Evolutionary conservation across 2,113 vertebrate species (phyloP), one percentile per base, ranked within the genome.

Genomic region (Perca schrenkii): DNA sequence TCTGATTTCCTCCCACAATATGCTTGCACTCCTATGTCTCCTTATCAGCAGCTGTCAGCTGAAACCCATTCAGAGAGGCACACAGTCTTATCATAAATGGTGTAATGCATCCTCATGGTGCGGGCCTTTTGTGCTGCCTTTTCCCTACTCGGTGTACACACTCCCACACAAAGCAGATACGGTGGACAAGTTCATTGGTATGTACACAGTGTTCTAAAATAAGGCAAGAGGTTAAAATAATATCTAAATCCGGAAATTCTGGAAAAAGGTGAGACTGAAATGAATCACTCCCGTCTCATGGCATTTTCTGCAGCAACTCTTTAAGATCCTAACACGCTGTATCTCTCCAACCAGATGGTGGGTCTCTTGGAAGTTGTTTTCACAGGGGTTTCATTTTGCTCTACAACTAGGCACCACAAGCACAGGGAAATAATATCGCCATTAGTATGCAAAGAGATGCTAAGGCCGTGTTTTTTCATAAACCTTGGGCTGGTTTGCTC

Each of bases 181-280:
- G 21, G 60, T 49, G 71, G 80, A 73, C 77, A 61, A 66, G 73
- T 86, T 87, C 79, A 86, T 89, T 63, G 80, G 66, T 80, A 80
- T 86, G 81, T 81, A 68, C 73, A 34, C 4, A 11, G 54, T 28
- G 77, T 84, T 89, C 75, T 71, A 79, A 74, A 83, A 90, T 81
- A 83, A 85, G 80, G 65, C 64, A 31, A 84, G 74, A 90, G 87
- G 84, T 94, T 91, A 81, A 91, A 91, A 90, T 86, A 87, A 83
- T 81, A 84, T 88, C 63, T 84, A 89, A 94, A 91, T 94, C 66
- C 74, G 78, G 80, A 88, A 84, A 89, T 85, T 85, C 69, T 47
- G 74, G 50, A 54, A 83, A 78, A 10, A 50, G 83, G 79, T 11
- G 78, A 72, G 80, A 69, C 40, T 70, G 80, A 82, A 90, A 82